Base-by-base conservation (phyloP, 2,888 invertebrate species). In the Heliconius erato region DNA sequence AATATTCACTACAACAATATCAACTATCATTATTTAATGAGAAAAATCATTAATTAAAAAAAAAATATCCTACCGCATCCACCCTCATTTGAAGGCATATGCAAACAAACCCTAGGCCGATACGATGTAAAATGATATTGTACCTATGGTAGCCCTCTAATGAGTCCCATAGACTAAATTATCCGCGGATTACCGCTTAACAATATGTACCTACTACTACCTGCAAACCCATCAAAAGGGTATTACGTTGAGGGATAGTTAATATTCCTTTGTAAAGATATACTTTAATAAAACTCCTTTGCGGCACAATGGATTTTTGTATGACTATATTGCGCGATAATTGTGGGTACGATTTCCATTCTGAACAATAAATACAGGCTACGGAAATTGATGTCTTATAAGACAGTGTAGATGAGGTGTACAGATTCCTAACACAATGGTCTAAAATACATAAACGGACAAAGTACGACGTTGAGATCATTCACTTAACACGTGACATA, bases 111-210 rank as follows among this genome's bases (percentile, higher is more conserved):
- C 44, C 19, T n/a, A 28, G 5, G 19, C 54, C 54, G 9, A 2
- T 54, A 49, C 28, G 28, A 74, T 49, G 74, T 49, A 54, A 74
- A 74, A 54, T 54, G 74, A 74, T 74, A 74, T 28, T 54, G 16
- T 63, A 59, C 54, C 59, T 26, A n/a, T 6, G 3, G 71, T 35
- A 40, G n/a, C 23, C 59, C 74, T 35, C n/a, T 76, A 76, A 76
- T 59, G 59, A 76, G n/a, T 23, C 59, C 74, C 14, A 35, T 59
- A 32, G 59, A 76, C 74, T 9, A 76, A 76, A 76, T 76, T 76
- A 59, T 63, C 32, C 59, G n/a, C 59, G 59, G 74, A 76, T 76
- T 76, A 76, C 35, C 35, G 14, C 59, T 59, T 54, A 59, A 59
- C 59, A n/a, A n/a, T 35, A 32, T 59, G 16, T 54, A 49, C 32